Evolutionary conservation across 1,140 invertebrate genomes (phyloP), one percentile per base, ranked within the genome.

Genomic region (Aphaenogaster rudis): DNA sequence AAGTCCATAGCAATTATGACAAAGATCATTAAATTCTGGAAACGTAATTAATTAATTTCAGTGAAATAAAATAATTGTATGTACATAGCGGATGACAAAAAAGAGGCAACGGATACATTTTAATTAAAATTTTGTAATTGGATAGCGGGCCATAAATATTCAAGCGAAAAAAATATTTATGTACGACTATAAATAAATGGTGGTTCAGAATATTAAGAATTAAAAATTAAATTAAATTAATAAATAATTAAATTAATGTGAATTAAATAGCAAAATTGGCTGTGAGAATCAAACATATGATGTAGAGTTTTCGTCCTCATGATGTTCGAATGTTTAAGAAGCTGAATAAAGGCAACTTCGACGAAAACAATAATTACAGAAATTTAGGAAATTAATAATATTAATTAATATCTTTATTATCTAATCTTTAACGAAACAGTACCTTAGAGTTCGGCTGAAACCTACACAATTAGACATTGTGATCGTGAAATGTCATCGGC

Each of bases 401-500:
- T 63, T 36, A 15, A 21, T 21, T 21, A 21, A 21, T 21, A 21
- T 66, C 17, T 39, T 36, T 17, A 74, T 33, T 11, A 39, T 42
- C 42, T 28, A 13, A 50, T 36, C 42, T 36, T 13, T 42, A n/a
- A 54, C 11, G 3, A 33, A 42, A 54, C 36, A 57, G 28, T 50
- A 67, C 33, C n/a, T 59, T 66, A 21, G 33, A 9, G n/a, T 52
- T 5, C n/a, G 42, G 7, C 48, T 21, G 28, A 9, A 48, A 72
- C 1, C 8, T 59, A 52, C 11, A 52, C 66, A 33, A 48, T 84
- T 54, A 42, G 69, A 66, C 28, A 50, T 63, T 45, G 50, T 36
- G 52, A 28, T 48, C 57, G 61, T 85, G 87, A 84, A 87, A 85
- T 36, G 87, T 76, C 64, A 88, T 63, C 61, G 63, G 86, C 72